Percentiles rank a stretch among this genome's conserved stretches.
phyloP scores from a whole-genome alignment of 2,113 vertebrate species.

The Acanthochromis polyacanthus region DNA sequence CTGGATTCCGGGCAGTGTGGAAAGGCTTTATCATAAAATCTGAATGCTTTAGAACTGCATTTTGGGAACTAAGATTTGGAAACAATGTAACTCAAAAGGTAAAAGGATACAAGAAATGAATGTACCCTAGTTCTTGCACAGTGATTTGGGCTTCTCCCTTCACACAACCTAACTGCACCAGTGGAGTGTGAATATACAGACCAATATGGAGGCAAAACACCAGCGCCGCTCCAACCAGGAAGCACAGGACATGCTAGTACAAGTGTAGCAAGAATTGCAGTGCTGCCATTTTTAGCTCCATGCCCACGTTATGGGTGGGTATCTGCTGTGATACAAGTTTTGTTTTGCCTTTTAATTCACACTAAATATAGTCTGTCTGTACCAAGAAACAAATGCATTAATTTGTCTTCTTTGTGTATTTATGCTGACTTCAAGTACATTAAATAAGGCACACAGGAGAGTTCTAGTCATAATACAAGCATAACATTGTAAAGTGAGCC shows the following conservation, averaged over 20 bases:
- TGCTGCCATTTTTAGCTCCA: constrained; percentile 8
- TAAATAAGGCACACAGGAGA: constrained; percentile 7
- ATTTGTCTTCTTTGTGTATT: not conserved
- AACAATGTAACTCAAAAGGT: not conserved
- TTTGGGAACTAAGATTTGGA: not conserved
- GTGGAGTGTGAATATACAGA: constrained; percentile 67
- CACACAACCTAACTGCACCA: constrained; percentile 59
- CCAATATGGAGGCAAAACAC: constrained; percentile 51
- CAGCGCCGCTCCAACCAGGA: constrained; percentile 77
- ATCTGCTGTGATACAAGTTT: not conserved
- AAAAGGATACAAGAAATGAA: rapidly evolving
- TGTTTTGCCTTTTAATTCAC: not conserved
- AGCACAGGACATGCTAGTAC: constrained; percentile 70
- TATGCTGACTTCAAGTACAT: not conserved
- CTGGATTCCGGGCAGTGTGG: too few relatives aligned
- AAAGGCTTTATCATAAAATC: not conserved
- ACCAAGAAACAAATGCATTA: not conserved
- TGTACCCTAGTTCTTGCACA: not conserved
- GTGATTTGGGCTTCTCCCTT: constrained; percentile 5
- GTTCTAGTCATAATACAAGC: constrained; percentile 11
- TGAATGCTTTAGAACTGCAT: not conserved
- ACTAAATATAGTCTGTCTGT: not conserved
- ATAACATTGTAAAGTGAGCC: not conserved
- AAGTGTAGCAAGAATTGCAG: not conserved
- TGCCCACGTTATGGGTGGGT: constrained; percentile 5